A percentile compares a stretch with the other conserved stretches of the same genome.
These are phyloP conservation scores for Phaetusa simplex DNA, from an alignment of 2,113 vertebrate genomes.

Conservation along the genomic window DNA sequence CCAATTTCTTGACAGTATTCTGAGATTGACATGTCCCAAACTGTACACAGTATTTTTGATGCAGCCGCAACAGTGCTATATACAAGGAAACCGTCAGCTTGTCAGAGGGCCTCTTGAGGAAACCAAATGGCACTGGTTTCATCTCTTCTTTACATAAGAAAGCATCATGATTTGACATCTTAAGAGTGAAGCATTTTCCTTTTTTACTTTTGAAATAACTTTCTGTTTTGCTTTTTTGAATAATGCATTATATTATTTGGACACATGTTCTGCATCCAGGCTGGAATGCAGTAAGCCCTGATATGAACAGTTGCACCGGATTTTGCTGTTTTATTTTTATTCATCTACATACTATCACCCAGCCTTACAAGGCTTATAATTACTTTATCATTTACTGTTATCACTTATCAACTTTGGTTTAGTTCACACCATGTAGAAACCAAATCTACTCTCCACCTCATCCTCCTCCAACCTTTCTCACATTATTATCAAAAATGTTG, in stretches of 20 bases:
- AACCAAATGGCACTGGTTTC: neutral
- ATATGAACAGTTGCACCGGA: neutral
- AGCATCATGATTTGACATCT: neutral
- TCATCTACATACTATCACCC: neutral
- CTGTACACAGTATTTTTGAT: constrained; percentile 7
- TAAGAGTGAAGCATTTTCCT: neutral
- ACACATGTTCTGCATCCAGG: neutral
- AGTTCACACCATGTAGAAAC: neutral
- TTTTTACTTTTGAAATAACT: neutral
- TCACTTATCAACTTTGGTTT: neutral
- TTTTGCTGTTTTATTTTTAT: neutral
- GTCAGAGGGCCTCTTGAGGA: neutral
- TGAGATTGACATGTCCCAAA: constrained; percentile 51
- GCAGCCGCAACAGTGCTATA: neutral
- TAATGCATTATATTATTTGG: neutral
- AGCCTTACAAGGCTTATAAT: neutral
- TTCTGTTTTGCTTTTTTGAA: neutral
- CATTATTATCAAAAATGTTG: neutral
- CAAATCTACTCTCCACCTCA: neutral
- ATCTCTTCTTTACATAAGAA: neutral
- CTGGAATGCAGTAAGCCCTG: neutral
- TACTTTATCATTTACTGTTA: neutral
- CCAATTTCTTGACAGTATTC: constrained; percentile 23
- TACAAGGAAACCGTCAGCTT: neutral
- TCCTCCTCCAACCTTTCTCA: neutral